Evolutionary conservation across 2,888 invertebrate genomes (phyloP).

Genomic region (Drosophila peninsularis): DNA sequence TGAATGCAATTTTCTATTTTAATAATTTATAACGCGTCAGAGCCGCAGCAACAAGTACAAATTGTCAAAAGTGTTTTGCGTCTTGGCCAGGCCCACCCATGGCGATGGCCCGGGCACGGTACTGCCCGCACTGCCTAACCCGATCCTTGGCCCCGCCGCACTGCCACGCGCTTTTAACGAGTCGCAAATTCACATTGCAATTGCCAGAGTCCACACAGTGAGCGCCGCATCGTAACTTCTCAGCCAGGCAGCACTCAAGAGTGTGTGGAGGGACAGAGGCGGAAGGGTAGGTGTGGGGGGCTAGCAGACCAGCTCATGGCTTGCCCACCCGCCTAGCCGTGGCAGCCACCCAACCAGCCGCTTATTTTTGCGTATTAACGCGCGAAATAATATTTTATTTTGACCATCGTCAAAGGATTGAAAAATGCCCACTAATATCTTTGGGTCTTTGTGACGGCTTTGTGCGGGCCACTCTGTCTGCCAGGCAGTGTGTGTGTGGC

Average conservation of each 20-base stretch:
- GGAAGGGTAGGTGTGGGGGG: not conserved
- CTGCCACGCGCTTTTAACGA: conserved; percentile 78
- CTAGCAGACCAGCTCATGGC: conserved; percentile 27
- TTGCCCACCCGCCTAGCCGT: conserved; percentile 61
- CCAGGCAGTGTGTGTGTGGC: conserved; percentile 18
- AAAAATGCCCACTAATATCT: conserved; percentile 84
- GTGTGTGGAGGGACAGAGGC: not conserved
- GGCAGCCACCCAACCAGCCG: conserved; percentile 70
- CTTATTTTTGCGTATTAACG: conserved; percentile 82
- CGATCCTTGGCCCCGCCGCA: conserved; percentile 32
- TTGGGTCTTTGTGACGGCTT: conserved; percentile 78
- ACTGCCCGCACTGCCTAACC: conserved; percentile 5
- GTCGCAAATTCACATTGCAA: conserved; percentile 78
- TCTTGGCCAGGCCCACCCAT: conserved; percentile 76
- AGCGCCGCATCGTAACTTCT: conserved; percentile 78
- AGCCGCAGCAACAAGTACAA: conserved; percentile 72
- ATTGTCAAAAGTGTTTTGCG: conserved; percentile 78
- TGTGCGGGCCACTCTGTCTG: conserved; percentile 43
- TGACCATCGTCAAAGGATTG: conserved; percentile 84
- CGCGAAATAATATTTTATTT: conserved; percentile 82
- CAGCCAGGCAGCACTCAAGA: conserved; percentile 80
- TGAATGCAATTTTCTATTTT: conserved; percentile 79
- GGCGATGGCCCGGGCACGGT: conserved; percentile 42
- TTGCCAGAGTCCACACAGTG: conserved; percentile 55
- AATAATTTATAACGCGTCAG: conserved; percentile 79